A percentile compares a stretch with the other conserved stretches of the same genome.
Evolutionary conservation across 2,888 invertebrate species (phyloP).

Genomic region (Melolontha melolontha): DNA sequence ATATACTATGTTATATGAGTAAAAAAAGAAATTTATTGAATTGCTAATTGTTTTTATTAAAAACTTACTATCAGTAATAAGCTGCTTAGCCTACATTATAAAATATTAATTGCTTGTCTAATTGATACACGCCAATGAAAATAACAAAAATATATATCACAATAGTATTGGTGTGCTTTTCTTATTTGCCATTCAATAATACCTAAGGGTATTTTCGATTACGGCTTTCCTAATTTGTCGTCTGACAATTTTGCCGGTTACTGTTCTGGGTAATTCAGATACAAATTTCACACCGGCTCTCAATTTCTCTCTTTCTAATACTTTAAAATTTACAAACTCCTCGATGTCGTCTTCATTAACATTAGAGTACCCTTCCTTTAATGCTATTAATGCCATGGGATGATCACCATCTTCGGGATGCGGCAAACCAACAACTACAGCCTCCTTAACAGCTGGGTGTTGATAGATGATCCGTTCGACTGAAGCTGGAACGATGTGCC

Average conservation of each 20-base stretch:
- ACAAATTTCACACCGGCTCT: constrained; percentile 49
- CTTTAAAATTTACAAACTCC: constrained; percentile 44
- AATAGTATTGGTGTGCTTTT: too few species aligned
- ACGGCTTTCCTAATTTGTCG: constrained; percentile 40
- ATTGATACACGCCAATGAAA: too few species aligned
- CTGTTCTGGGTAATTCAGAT: constrained; percentile 46
- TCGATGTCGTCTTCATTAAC: constrained; percentile 42
- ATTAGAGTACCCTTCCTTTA: constrained; percentile 24
- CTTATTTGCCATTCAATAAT: too few species aligned
- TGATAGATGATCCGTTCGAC: constrained; percentile 52
- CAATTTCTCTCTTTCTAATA: constrained; percentile 49
- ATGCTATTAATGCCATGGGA: constrained; percentile 45
- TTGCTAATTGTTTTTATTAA: too few species aligned
- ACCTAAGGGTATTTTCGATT: constrained; percentile 5
- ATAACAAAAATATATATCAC: too few species aligned
- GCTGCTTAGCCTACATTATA: too few species aligned
- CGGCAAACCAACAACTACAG: constrained; percentile 55
- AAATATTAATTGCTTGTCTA: too few species aligned
- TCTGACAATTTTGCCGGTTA: constrained; percentile 48
- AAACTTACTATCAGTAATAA: too few species aligned
- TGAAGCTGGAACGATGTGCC: constrained; percentile 57
- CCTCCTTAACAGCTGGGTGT: constrained; percentile 54
- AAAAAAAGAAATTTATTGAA: too few species aligned
- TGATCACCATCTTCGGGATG: constrained; percentile 46
- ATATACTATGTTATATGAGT: too few species aligned